Base-by-base conservation (phyloP, 2,797 vertebrate species). In the Poliocrania exsul region DNA sequence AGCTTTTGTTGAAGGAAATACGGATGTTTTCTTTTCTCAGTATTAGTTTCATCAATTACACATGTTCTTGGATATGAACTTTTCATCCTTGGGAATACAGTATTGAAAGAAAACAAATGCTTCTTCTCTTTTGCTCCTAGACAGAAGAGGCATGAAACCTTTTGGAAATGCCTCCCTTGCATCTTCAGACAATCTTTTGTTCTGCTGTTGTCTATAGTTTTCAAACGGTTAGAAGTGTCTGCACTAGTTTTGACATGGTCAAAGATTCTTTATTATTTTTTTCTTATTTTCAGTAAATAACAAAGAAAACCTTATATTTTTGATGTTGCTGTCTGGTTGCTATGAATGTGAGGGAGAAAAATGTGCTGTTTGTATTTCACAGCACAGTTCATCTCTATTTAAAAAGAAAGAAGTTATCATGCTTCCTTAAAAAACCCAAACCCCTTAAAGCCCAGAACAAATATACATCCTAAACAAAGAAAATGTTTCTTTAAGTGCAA, bases 141-240 rank as follows among this genome's bases (percentile, higher is more conserved):
- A 64, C 31, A 88, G 81, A 56, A 82, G 46, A 81, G 60, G 53
- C 62, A 94, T n/a, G 47, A 94, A 96, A 95, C 83, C 90, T 97
- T 93, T 74, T 78, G 80, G 69, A 93, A 88, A 81, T 83, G 53
- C 17, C 57, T 77, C 89, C 86, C 88, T 89, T 86, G 53, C 13
- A 93, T 94, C 92, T 97, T 97, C 82, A 92, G 62, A 79, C 54
- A 93, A 17, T 92, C 81, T 97, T 90, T 97, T 97, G 69, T 97
- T 97, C 96, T 95, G 57, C 67, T 95, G 69, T 86, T 94, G 67
- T 96, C 92, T 95, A 11, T 44, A 80, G 49, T 88, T 96, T 97
- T 97, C 94, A 95, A 95, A 96, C 83, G 80, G 54, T 94, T 91
- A 91, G 86, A 95, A 94, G 89, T 86, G 77, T 77, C 67, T 96